Evolutionary conservation across 2,888 invertebrate species (phyloP), one percentile per base, ranked within the genome.

Genomic region (Odontocerum albicorne): DNA sequence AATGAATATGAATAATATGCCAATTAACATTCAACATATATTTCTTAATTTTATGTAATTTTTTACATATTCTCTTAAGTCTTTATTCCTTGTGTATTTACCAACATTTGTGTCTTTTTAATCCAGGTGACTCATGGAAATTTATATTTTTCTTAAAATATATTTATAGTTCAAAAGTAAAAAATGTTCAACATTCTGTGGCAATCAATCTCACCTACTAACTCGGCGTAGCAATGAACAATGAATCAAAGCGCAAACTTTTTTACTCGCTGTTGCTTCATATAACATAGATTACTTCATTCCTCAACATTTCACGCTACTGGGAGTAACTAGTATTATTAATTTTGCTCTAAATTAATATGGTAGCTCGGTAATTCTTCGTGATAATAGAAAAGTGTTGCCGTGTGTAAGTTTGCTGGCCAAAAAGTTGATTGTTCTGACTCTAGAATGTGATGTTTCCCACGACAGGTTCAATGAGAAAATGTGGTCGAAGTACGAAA

Each of bases 391-490:
- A 40, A 32, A 39, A 40, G 19, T 20, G 49, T 22, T 12, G 27
- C 20, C 22, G 39, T 49, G 49, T 49, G 38, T 38, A 39, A n/a
- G 40, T 19, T 31, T 39, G 20, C 35, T 20, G 21, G 32, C 40
- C 49, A 15, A 49, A 49, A 40, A 40, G 4, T 17, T 27, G 6
- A 49, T 49, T 49, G 49, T 49, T 31, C 17, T 16, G 4, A 17
- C n/a, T 8, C 19, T n/a, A 13, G 43, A 42, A 36, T 32, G 46
- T 43, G 36, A 50, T 47, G 35, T 43, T 57, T 57, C 57, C 43
- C 57, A 57, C 57, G 49, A 36, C 6, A 27, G 20, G 33, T 36
- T 36, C 56, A 52, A 43, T 57, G 57, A 44, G 57, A 57, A 57
- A 39, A 13, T 42, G 42, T 15, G 16, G 42, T 21, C 42, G 15